Evolutionary conservation across 2,797 vertebrate genomes (phyloP).

Genomic region (Phoebastria nigripes): DNA sequence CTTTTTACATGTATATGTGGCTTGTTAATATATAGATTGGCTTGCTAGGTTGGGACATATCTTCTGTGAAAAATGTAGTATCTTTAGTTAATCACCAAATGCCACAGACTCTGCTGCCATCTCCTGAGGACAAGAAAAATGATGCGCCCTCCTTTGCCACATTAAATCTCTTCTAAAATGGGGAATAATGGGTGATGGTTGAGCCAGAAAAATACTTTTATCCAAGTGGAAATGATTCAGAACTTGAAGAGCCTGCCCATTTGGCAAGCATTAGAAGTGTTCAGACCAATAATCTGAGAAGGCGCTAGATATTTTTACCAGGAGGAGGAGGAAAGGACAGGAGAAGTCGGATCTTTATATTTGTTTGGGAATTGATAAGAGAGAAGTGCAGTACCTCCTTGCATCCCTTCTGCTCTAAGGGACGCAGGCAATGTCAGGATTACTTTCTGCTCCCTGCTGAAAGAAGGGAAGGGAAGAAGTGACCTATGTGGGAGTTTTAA

Average conservation of each 20-base stretch:
- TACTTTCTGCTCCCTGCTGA: neutral
- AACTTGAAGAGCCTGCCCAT: neutral
- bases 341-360: neutral
- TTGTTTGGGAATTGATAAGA: neutral
- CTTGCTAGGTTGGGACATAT: neutral
- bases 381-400: neutral
- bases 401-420: neutral
- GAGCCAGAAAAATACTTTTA: conserved; percentile 15
- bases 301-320: neutral
- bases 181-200: neutral
- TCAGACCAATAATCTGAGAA: conserved; percentile 21
- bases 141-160: neutral
- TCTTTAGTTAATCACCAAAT: neutral
- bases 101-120: conserved; percentile 36
- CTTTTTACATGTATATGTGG: neutral
- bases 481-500: neutral
- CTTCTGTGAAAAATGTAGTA: neutral
- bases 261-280: conserved; percentile 2
- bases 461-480: neutral
- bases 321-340: neutral
- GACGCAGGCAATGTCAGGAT: neutral
- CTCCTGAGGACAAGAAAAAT: conserved; percentile 26
- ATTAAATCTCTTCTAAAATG: conserved; percentile 2
- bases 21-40: neutral
- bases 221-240: conserved; percentile 7